Conservation (phyloP, 2,797 vertebrate species). For the Helarctos malayanus region DNA sequence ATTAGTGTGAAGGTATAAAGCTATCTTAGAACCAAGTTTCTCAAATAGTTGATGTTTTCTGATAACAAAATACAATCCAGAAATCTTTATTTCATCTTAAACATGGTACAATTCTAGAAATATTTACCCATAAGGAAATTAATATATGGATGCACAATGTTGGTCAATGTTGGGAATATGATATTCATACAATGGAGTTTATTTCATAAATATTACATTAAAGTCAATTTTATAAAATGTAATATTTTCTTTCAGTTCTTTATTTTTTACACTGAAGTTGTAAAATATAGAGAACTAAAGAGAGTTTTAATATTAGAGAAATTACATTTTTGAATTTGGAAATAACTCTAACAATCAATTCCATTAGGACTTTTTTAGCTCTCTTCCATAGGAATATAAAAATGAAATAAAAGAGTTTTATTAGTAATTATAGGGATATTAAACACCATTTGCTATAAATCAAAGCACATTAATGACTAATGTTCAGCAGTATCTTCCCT, state of each 20-base stretch:
- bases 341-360: constrained; percentile 22
- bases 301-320: constrained; percentile 35
- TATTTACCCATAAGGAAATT: not conserved
- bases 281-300: constrained; percentile 36
- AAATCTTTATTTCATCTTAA: not conserved
- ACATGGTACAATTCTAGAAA: not conserved
- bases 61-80: not conserved
- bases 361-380: constrained; percentile 47
- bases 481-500: constrained; percentile 53
- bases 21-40: not conserved
- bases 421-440: constrained; percentile 71
- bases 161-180: not conserved
- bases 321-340: constrained; percentile 56
- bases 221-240: not conserved
- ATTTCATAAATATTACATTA: constrained; percentile 17
- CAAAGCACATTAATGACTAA: constrained; percentile 66
- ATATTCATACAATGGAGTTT: not conserved
- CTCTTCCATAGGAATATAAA: constrained; percentile 58
- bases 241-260: not conserved
- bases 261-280: not conserved
- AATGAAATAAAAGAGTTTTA: constrained; percentile 68
- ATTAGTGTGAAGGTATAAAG: not conserved
- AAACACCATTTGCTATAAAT: constrained; percentile 68
- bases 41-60: not conserved
- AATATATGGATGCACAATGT: not conserved